Conservation (phyloP, 2,888 invertebrate species). For the Tenthredo distinguenda region DNA sequence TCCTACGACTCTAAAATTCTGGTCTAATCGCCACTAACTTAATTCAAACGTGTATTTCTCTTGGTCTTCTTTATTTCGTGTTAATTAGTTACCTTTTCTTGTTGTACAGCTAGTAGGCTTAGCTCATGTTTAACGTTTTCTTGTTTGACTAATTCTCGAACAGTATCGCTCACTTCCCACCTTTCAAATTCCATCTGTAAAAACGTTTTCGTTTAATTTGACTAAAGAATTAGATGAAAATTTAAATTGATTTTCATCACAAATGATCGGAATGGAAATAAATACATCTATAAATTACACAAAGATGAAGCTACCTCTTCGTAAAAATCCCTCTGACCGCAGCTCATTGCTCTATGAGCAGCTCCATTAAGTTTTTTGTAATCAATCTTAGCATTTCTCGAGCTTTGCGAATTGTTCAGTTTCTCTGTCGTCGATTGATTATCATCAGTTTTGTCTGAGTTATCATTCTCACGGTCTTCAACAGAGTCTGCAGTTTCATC, state of each 20-base stretch:
- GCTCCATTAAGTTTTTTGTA: conserved; percentile 71
- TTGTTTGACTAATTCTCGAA: conserved; percentile 71
- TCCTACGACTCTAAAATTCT: too few species aligned
- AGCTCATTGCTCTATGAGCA: conserved; percentile 74
- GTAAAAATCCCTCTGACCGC: conserved; percentile 71
- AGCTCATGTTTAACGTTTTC: conserved; percentile 74
- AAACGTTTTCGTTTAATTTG: conserved; percentile 5
- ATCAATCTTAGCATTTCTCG: conserved; percentile 58
- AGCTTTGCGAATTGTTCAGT: neutral
- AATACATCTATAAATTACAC: conserved; percentile 2
- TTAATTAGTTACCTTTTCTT: conserved; percentile 68
- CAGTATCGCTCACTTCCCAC: conserved; percentile 72
- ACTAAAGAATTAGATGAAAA: neutral
- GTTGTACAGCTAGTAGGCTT: conserved; percentile 72
- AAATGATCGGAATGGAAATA: neutral
- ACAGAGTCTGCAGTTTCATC: neutral
- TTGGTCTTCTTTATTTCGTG: neutral
- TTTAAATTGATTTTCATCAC: neutral
- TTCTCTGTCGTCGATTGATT: neutral
- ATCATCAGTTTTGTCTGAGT: neutral
- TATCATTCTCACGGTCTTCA: neutral
- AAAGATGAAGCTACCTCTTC: conserved; percentile 66
- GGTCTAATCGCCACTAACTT: too few species aligned
- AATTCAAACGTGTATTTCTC: too few species aligned
- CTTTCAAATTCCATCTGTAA: conserved; percentile 72